Evolutionary conservation across 2,888 invertebrate genomes (phyloP).

Genomic region (Melolontha melolontha): DNA sequence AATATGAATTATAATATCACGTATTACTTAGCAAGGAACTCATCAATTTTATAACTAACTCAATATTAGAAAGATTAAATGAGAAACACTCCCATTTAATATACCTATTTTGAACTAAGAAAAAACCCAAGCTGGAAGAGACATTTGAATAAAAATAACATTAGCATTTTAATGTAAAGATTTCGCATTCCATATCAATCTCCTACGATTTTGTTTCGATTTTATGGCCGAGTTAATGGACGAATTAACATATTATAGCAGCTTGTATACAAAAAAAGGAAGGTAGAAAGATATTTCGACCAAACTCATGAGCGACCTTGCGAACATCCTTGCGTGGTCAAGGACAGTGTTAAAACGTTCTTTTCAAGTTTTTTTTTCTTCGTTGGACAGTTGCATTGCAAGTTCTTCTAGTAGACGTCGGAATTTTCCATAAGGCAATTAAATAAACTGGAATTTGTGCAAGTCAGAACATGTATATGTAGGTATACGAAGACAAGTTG

Average conservation of each 20-base stretch:
- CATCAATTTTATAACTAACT: too few relatives aligned
- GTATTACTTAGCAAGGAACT: too few relatives aligned
- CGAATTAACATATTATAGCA: constrained; percentile 9
- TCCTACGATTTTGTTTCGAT: background rate
- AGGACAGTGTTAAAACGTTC: constrained; percentile 14
- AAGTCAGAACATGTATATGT: constrained; percentile 6
- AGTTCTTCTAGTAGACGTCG: constrained; percentile 10
- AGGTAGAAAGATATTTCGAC: background rate
- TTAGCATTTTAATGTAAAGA: too few relatives aligned
- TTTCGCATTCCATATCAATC: too few relatives aligned
- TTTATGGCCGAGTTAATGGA: constrained; percentile 9
- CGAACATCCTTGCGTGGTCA: constrained; percentile 23
- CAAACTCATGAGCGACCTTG: constrained; percentile 10
- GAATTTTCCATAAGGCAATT: constrained; percentile 17
- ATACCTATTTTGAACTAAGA: too few relatives aligned
- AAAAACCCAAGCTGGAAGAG: too few relatives aligned
- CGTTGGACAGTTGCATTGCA: constrained; percentile 1
- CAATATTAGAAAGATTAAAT: too few relatives aligned
- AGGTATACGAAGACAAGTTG: background rate
- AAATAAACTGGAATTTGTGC: constrained; percentile 1
- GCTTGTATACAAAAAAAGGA: background rate
- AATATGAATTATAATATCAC: too few relatives aligned
- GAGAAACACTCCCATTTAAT: too few relatives aligned
- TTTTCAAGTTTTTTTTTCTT: constrained; percentile 1
- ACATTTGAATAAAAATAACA: too few relatives aligned